Evolutionary conservation across 2,113 vertebrate genomes (phyloP), one percentile per base, ranked within the genome.

Genomic region (Potamarius usumacintae): DNA sequence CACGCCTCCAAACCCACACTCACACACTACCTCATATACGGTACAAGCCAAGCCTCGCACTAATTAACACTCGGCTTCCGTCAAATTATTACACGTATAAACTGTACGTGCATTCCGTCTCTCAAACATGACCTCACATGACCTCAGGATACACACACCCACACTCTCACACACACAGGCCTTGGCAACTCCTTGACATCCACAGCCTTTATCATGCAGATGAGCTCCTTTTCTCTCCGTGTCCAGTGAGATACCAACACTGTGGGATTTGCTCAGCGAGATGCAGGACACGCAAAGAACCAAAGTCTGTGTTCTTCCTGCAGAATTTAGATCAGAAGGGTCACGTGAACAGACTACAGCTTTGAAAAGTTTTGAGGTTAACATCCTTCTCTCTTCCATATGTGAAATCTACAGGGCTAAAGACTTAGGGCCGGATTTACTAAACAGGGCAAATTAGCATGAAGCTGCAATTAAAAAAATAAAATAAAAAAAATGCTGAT

Each of bases 201-300:
- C 76, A 86, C 57, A 83, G 87, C 87, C 89, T 91, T 92, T 93
- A 87, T 88, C 87, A 93, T 93, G 92, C 90, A 92, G 88, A 92
- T 90, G 90, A 91, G 84, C 76, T 78, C 48, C 60, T 80, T 84
- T 90, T 88, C 76, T 88, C 53, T 84, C 48, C 12, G 10, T 78
- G 2, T 83, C 60, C 82, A 78, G 86, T 78, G 50, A 55, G 50
- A 84, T 62, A 63, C 27, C 53, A 69, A 74, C 82, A 8, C 82
- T 79, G 82, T 84, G 30, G 82, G 82, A 83, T n/a, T 60, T 15
- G 17, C 22, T 48, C 42, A 83, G 71, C 30, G 18, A 50, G 50
- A 52, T 58, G 18, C 71, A 83, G 57, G 42, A 83, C 22, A 65
- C 34, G 15, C 78, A 87, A 60, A 53, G 34, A 65, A 53, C 6